Conservation (phyloP, 2,113 vertebrate species). For the Hippocampus abdominalis region DNA sequence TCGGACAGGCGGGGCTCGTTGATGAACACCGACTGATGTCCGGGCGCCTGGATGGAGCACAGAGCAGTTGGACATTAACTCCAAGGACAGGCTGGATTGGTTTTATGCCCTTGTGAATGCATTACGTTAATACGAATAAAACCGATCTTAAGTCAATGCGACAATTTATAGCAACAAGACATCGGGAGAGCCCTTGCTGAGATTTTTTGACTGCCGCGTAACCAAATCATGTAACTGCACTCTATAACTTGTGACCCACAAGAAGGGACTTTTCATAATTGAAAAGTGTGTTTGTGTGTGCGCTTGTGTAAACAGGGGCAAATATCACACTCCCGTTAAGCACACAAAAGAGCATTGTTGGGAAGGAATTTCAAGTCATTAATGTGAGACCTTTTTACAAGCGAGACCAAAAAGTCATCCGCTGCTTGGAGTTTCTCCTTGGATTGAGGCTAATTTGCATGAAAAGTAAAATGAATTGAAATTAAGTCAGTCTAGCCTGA, state of each 20-base stretch:
- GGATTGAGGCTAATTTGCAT: conserved; percentile 3
- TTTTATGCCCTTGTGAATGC: background rate
- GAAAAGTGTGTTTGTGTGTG: background rate
- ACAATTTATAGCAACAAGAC: background rate
- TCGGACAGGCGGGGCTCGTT: conserved; percentile 96
- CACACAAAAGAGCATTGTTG: background rate
- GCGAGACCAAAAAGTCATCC: background rate
- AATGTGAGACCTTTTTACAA: conserved; percentile 1
- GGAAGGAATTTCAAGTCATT: background rate
- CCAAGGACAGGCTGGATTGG: conserved; percentile 4
- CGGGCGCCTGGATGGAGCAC: conserved; percentile 76
- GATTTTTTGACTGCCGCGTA: background rate
- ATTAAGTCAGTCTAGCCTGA: conserved; percentile 14
- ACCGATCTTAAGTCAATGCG: background rate
- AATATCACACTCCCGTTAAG: too few species aligned
- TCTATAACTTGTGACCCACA: background rate
- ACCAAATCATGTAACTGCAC: background rate
- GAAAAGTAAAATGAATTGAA: conserved; percentile 4
- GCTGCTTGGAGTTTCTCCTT: background rate
- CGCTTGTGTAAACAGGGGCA: background rate
- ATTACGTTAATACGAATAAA: background rate
- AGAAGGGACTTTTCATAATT: background rate
- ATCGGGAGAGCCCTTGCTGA: background rate
- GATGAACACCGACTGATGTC: conserved; percentile 98
- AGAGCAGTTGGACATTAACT: background rate